Evolutionary conservation across 2,797 vertebrate species (phyloP).

Genomic region (Pelodytes ibericus): DNA sequence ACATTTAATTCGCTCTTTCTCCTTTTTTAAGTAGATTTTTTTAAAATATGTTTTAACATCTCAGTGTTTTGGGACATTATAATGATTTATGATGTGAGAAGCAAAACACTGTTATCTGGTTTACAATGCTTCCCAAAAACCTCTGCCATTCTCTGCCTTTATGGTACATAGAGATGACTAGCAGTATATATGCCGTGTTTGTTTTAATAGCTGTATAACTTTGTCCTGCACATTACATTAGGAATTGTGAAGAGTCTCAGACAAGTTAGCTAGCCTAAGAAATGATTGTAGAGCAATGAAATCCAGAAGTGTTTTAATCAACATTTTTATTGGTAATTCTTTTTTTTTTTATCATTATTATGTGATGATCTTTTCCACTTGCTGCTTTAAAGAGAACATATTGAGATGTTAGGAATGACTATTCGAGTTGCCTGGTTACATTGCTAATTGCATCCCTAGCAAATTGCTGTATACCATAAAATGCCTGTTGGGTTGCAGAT

Average conservation of each 20-base stretch:
- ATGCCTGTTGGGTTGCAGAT: constrained; percentile 17
- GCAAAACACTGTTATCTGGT: constrained; percentile 37
- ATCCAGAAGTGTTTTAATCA: constrained; percentile 56
- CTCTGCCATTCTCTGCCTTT: constrained; percentile 45
- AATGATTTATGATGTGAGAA: constrained; percentile 42
- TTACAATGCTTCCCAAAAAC: constrained; percentile 46
- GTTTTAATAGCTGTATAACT: constrained; percentile 47
- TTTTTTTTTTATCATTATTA: constrained; percentile 55
- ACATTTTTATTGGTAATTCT: constrained; percentile 57
- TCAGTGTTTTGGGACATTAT: constrained; percentile 30
- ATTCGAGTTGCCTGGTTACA: constrained; percentile 50
- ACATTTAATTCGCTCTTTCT: neutral
- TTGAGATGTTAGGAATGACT: constrained; percentile 42
- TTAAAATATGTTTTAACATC: constrained; percentile 36
- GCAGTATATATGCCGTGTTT: constrained; percentile 51
- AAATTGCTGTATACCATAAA: constrained; percentile 38
- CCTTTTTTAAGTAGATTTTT: constrained; percentile 38
- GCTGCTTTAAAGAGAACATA: constrained; percentile 54
- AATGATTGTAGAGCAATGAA: constrained; percentile 48
- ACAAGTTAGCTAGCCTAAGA: constrained; percentile 51
- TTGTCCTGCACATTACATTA: constrained; percentile 35
- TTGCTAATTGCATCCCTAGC: constrained; percentile 48
- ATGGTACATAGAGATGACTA: constrained; percentile 49
- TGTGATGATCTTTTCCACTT: constrained; percentile 40
- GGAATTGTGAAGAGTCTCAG: constrained; percentile 28